Base-by-base conservation (phyloP, 2,113 vertebrate species). In the Corythornis cristatus region DNA sequence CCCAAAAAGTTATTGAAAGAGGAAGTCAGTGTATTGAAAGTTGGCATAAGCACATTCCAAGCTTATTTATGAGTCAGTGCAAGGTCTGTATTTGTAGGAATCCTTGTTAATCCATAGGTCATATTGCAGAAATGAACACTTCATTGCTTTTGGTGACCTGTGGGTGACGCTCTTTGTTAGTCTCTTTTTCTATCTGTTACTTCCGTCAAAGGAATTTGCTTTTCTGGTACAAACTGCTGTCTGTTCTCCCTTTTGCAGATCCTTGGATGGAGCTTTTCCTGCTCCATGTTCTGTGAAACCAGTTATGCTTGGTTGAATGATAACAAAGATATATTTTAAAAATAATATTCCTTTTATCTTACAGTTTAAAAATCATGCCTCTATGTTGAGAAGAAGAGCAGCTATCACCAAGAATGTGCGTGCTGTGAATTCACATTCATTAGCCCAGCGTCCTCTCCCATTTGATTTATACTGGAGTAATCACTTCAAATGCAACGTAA, bases 171-270 rank as follows among this genome's bases (percentile, higher is more conserved):
- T 48, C 21, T 54, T 92, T 68, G 17, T 81, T 83, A 12, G 16
- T 93, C 15, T 71, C 35, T 88, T 96, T 88, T 92, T 50, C 60
- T 35, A 46, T 9, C 20, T 86, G 70, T 35, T 62, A 51, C 53
- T 95, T 96, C 57, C 92, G 56, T 93, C 33, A 92, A 94, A 93
- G 82, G 57, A 90, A 81, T n/a, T 91, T 11, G 31, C 75, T 94
- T 92, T 13, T 50, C 46, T 89, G n/a, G 26, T 62, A 92, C 64
- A 77, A 56, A 68, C 50, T 73, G 14, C 67, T 80, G 54, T 46
- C 86, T 90, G 35, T 79, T 14, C 23, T 89, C 50, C 78, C 35
- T 76, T 80, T 78, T 60, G 37, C 25, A 65, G 42, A 70, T 29
- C 71, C 65, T 67, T 68, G 25, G 15, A 37, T 6, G 4, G 25